Percentiles rank a stretch among this genome's conserved stretches.
Conservation (phyloP, 2,888 invertebrate species). For the Leistus spinibarbis region DNA sequence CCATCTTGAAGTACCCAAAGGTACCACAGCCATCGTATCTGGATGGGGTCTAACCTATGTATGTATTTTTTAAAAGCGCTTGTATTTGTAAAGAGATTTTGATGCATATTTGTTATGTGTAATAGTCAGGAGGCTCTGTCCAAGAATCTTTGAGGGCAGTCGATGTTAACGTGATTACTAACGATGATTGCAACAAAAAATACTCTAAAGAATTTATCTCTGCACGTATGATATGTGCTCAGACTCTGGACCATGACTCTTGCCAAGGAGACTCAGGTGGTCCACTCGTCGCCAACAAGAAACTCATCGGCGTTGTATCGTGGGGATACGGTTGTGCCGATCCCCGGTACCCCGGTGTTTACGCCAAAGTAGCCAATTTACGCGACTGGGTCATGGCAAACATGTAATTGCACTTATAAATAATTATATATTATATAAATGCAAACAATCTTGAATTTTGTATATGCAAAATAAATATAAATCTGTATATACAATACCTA, state of each 20-base stretch:
- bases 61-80: background rate
- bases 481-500: too few species aligned
- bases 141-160: background rate
- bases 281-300: conserved; percentile 16
- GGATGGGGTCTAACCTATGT: conserved; percentile 19
- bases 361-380: conserved; percentile 13
- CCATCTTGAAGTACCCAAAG: background rate
- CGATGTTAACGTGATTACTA: conserved; percentile 1
- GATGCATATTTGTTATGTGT: too few species aligned
- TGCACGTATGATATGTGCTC: conserved; percentile 13
- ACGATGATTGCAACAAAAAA: background rate
- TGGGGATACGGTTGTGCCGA: conserved; percentile 25
- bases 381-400: conserved; percentile 10
- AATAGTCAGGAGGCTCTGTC: background rate
- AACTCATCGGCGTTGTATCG: conserved; percentile 20
- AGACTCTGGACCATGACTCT: background rate
- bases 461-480: too few species aligned
- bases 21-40: background rate
- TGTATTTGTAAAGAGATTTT: too few species aligned
- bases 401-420: too few species aligned
- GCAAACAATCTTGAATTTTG: too few species aligned
- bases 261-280: conserved; percentile 31
- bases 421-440: too few species aligned
- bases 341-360: conserved; percentile 22
- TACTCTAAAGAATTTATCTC: background rate